Percentiles rank a stretch among this genome's conserved stretches.
Evolutionary conservation across 2,888 invertebrate species (phyloP).

Genomic region (Mystacides longicornis): DNA sequence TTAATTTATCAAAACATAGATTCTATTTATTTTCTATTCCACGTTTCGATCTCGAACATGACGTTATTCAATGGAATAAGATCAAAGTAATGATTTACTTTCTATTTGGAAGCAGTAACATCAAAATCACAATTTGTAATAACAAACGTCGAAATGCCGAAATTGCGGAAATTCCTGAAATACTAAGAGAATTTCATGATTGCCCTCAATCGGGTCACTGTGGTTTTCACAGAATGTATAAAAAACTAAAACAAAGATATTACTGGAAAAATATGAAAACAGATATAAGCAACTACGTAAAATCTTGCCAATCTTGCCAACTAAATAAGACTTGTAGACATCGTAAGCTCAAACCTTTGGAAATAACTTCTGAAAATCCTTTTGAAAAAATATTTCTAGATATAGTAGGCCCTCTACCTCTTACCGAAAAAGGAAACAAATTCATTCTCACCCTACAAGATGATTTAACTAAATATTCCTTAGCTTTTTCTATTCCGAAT

Average conservation of each 20-base stretch:
- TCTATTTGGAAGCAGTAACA: neutral
- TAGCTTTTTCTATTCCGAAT: conserved; percentile 30
- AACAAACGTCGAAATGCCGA: neutral
- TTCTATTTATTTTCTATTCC: conserved; percentile 18
- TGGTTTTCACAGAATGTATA: conserved; percentile 17
- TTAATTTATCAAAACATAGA: conserved; percentile 20
- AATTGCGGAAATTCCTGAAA: neutral
- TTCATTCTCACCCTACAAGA: conserved; percentile 33
- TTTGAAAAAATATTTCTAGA: conserved; percentile 30
- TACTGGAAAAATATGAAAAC: conserved; percentile 19
- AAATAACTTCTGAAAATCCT: conserved; percentile 28
- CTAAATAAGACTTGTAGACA: conserved; percentile 28
- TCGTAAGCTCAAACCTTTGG: conserved; percentile 28
- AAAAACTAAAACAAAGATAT: conserved; percentile 15
- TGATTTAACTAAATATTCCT: conserved; percentile 32
- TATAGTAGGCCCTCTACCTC: conserved; percentile 31
- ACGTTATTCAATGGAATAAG: conserved; percentile 1
- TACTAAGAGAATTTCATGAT: conserved; percentile 3
- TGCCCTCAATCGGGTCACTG: conserved; percentile 11
- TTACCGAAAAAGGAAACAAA: conserved; percentile 29
- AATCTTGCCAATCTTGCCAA: conserved; percentile 30
- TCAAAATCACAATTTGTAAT: neutral
- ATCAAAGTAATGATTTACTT: neutral
- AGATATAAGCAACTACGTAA: conserved; percentile 22
- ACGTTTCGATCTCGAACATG: neutral